Evolutionary conservation across 2,113 vertebrate genomes (phyloP), one percentile per base, ranked within the genome.

Genomic region (Zosterops lateralis): DNA sequence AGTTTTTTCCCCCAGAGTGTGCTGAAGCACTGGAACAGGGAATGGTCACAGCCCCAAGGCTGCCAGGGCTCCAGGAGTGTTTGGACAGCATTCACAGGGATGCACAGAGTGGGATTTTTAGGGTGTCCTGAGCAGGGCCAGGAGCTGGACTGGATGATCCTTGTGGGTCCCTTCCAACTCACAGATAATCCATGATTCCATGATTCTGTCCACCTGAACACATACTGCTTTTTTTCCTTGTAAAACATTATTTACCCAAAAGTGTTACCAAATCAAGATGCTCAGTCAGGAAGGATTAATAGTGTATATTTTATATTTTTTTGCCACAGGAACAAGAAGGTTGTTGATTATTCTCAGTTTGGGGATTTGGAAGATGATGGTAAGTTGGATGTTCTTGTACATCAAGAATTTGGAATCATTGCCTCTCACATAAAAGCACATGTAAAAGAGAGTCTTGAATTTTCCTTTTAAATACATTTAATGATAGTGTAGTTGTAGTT

Each of bases 331-430:
- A 97, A 76, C 84, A 98, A 95, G 95, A 98, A 98, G 70, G 50
- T 93, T 38, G 89, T 98, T 40, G 95, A 97, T 94, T 98, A 98
- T 90, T 97, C 97, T 72, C 94, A 97, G 8, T 97, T 96, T 92
- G 97, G 96, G 12, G 88, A 96, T 82, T 96, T 97, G 42, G 97
- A 97, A 47, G 95, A 96, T 28, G 97, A 98, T 38, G 98, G 98
- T 98, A 95, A 96, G 97, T 95, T 51, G 5, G 3, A 0, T 65
- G 22, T 66, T 89, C 40, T 58, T 77, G 14, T 82, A 68, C 3
- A 3, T 54, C 31, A 38, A 45, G 18, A 91, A 79, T 53, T 22
- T n/a, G 21, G 65, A 84, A 50, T 51, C 9, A 26, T 45, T 44
- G 18, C 10, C 13, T 75, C 9, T 70, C 44, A 40, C 36, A 56